Conservation (phyloP, 2,888 invertebrate species). For the Sisyra nigra region DNA sequence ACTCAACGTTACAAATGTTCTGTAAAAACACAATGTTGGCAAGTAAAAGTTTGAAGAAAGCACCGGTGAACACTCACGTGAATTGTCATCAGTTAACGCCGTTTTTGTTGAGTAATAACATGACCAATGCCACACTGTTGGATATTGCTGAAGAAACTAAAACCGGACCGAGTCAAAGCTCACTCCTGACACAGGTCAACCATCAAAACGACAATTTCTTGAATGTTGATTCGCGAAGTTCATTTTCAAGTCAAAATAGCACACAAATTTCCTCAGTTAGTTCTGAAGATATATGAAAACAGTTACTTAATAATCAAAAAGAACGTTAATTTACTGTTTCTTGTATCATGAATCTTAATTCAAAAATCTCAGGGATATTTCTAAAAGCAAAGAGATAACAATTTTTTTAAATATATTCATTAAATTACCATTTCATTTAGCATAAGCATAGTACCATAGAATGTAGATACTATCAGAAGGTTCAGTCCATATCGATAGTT, state of each 20-base stretch:
- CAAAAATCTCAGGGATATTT: too few species aligned
- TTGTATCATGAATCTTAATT: too few species aligned
- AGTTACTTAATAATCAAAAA: too few species aligned
- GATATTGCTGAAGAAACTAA: constrained; percentile 14
- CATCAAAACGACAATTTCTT: constrained; percentile 23
- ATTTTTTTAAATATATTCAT: too few species aligned
- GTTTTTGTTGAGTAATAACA: too few species aligned
- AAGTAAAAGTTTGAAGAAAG: background rate
- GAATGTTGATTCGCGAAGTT: constrained; percentile 23
- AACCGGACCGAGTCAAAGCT: constrained; percentile 21
- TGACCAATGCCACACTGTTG: background rate
- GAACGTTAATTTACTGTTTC: too few species aligned
- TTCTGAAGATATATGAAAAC: background rate
- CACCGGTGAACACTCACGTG: background rate
- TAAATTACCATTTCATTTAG: too few species aligned
- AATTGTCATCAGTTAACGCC: background rate
- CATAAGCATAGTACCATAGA: too few species aligned
- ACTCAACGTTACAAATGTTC: background rate
- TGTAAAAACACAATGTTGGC: constrained; percentile 2
- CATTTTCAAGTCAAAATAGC: constrained; percentile 23
- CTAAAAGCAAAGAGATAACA: too few species aligned
- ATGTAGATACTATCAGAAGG: too few species aligned
- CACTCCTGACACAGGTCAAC: constrained; percentile 22
- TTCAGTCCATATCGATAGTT: too few species aligned
- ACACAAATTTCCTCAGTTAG: constrained; percentile 23